Percentiles rank a stretch among this genome's conserved stretches.
phyloP scores from a whole-genome alignment of 2,113 vertebrate genomes.

The Thryonomys swinderianus region DNA sequence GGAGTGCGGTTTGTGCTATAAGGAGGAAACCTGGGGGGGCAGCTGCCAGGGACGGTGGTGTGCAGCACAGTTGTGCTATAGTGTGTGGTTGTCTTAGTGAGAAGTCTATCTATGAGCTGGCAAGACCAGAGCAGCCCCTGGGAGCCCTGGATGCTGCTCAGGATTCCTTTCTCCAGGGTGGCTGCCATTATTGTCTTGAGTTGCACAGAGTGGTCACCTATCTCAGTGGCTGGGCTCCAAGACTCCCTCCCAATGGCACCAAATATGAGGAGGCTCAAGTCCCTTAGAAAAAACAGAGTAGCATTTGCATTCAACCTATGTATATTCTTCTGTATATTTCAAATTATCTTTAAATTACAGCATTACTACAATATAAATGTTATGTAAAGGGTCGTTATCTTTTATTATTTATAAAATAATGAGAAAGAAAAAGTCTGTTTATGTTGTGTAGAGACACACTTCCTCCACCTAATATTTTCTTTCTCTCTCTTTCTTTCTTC shows the following conservation, averaged over 20 bases:
- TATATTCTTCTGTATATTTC: background rate
- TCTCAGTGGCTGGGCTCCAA: background rate
- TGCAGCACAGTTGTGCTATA: background rate
- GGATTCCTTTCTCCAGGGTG: background rate
- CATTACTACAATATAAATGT: background rate
- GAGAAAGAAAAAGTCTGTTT: background rate
- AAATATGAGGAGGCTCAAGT: background rate
- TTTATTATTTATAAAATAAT: background rate
- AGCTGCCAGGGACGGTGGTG: rapidly evolving
- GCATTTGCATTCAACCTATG: background rate
- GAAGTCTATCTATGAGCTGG: background rate
- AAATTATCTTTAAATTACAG: background rate
- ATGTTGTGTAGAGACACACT: background rate
- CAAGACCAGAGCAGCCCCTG: background rate
- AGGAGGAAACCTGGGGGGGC: background rate
- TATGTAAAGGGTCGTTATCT: background rate
- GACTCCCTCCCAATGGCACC: no score
- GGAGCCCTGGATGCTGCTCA: background rate
- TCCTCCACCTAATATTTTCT: background rate
- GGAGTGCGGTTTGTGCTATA: slow-evolving; percentile 3
- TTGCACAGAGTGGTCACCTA: background rate
- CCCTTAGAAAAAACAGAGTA: background rate
- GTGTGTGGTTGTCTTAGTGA: background rate
- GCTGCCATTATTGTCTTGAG: background rate
- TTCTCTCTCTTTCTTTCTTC: no score